Evolutionary conservation across 1,140 invertebrate species (phyloP).

Genomic region (Yoshiicerus persimilis): DNA sequence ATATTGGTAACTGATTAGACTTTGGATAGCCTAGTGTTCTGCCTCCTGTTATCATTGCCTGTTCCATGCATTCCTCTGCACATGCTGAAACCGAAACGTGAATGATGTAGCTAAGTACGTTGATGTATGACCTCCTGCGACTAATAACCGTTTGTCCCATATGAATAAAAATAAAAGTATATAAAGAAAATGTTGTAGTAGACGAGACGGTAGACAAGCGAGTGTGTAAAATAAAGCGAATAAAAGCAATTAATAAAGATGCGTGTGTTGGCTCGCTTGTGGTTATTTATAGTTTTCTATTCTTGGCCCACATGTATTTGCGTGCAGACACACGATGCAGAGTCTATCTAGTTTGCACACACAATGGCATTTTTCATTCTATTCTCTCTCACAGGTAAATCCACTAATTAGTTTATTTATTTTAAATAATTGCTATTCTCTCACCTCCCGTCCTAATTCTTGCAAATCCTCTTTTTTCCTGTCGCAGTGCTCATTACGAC

Average conservation of each 20-base stretch:
- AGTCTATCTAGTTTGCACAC: background rate
- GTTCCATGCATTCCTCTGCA: background rate
- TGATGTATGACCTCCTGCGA: background rate
- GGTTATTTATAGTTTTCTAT: slow-evolving; percentile 23
- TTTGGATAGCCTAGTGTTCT: too few species aligned
- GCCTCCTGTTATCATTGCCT: background rate
- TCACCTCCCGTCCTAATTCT: background rate
- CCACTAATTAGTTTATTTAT: background rate
- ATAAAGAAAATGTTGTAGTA: background rate
- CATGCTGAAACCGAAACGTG: background rate
- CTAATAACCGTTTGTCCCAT: background rate
- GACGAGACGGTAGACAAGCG: background rate
- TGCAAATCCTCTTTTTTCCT: background rate
- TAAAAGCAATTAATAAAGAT: slow-evolving; percentile 23
- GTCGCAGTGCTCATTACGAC: background rate
- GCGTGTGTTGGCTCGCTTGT: slow-evolving; percentile 10
- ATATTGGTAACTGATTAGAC: background rate
- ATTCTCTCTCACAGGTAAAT: background rate
- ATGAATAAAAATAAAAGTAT: background rate
- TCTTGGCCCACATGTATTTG: slow-evolving; percentile 10
- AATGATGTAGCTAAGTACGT: background rate
- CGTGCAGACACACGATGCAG: background rate
- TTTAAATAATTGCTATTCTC: background rate
- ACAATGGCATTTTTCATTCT: slow-evolving; percentile 14
- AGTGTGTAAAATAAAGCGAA: slow-evolving; percentile 19